A percentile compares a stretch with the other conserved stretches of the same genome.
These are phyloP conservation scores for Ridgeia piscesae DNA, from an alignment of 1,140 invertebrate genomes.

Conservation along the genomic window DNA sequence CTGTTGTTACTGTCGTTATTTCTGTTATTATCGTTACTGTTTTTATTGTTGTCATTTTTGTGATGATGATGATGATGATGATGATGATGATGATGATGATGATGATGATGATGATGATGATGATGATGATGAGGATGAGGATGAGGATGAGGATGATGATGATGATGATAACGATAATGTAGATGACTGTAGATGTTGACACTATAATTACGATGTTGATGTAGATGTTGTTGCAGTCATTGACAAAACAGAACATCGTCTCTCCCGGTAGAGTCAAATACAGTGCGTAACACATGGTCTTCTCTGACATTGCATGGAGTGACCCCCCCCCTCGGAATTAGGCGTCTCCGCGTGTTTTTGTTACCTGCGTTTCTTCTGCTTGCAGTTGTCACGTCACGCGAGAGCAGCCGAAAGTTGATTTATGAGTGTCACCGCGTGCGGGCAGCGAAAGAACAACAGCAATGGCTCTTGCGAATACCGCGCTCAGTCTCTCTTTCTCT, in stretches of 20 bases:
- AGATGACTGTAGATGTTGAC: not conserved
- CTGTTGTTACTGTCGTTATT: not conserved
- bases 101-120: not conserved
- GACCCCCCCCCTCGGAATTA: too few relatives aligned
- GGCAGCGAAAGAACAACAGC: not conserved
- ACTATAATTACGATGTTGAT: not conserved
- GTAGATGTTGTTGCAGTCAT: not conserved
- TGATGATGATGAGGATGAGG: too few relatives aligned
- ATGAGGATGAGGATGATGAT: not conserved
- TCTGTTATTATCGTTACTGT: too few relatives aligned
- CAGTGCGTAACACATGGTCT: not conserved
- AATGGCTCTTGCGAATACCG: not conserved
- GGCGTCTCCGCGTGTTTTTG: not conserved
- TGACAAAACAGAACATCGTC: not conserved
- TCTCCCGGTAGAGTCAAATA: not conserved
- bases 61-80: not conserved
- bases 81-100: not conserved
- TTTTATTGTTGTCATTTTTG: not conserved
- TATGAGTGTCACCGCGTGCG: not conserved
- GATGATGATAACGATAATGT: not conserved
- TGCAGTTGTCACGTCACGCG: not conserved
- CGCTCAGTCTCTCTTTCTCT: too few relatives aligned
- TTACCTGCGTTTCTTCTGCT: not conserved
- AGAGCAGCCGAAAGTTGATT: not conserved
- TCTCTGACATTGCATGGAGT: not conserved